Conservation (phyloP, 2,797 vertebrate species). For the Coendou prehensilis region DNA sequence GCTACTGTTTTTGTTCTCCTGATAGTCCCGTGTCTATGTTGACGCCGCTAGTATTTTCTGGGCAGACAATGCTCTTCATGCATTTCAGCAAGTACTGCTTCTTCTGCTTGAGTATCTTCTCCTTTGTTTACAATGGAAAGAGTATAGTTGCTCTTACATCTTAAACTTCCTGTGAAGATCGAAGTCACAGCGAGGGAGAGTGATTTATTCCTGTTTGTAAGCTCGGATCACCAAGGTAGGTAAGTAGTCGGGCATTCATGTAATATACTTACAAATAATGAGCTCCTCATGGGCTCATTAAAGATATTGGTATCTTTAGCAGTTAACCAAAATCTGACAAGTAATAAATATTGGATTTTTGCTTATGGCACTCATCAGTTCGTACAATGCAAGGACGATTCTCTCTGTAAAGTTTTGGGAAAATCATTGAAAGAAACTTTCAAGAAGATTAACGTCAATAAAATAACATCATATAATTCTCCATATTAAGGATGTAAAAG, state of each 20-base stretch:
- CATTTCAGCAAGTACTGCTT: neutral
- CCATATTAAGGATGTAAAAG: neutral
- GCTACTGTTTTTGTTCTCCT: neutral
- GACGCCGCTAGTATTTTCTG: neutral
- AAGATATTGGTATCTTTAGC: neutral
- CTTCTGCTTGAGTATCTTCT: neutral
- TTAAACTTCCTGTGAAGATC: neutral
- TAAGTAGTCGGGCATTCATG: neutral
- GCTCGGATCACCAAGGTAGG: neutral
- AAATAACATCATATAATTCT: constrained; percentile 9
- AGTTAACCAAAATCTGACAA: neutral
- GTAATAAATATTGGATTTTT: neutral
- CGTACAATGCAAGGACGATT: neutral
- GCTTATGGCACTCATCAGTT: neutral
- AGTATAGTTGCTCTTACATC: neutral
- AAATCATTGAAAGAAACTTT: constrained; percentile 25
- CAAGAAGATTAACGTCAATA: neutral
- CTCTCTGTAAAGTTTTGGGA: neutral
- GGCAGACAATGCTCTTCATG: neutral
- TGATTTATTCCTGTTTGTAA: neutral
- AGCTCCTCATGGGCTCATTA: neutral
- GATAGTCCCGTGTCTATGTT: neutral
- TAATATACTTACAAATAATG: neutral
- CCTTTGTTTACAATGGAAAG: neutral
- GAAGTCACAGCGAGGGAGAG: neutral